These are phyloP conservation scores for Pterois miles DNA, from an alignment of 2,797 vertebrate genomes.

Conservation along the genomic window DNA sequence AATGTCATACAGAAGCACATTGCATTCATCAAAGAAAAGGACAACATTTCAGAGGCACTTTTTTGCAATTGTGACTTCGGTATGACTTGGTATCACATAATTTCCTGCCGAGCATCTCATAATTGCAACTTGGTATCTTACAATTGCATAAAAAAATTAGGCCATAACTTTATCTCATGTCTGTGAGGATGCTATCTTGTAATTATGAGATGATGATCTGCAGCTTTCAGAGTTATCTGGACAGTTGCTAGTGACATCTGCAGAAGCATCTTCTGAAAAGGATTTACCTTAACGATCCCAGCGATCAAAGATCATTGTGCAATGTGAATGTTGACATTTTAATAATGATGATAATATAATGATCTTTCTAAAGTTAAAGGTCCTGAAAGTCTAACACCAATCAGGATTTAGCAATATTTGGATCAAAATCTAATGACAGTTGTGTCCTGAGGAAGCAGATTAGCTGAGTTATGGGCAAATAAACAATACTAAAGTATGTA, in stretches of 20 bases:
- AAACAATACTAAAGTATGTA: not conserved
- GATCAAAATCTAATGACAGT: not conserved
- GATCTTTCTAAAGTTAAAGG: not conserved
- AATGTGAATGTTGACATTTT: not conserved
- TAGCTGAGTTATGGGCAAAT: not conserved
- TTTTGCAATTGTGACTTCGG: not conserved
- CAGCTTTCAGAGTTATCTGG: not conserved
- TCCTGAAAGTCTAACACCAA: not conserved
- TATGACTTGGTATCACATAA: not conserved
- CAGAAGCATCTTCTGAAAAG: not conserved
- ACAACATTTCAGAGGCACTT: not conserved
- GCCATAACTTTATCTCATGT: not conserved
- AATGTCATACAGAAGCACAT: not conserved
- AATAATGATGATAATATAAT: not conserved
- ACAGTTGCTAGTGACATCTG: not conserved
- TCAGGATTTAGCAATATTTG: no score
- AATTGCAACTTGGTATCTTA: not conserved
- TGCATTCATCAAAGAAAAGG: not conserved
- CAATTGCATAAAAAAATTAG: not conserved
- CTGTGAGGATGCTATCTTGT: not conserved
- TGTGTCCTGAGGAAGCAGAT: not conserved
- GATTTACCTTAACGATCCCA: not conserved
- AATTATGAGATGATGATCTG: not conserved
- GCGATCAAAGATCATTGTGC: not conserved
- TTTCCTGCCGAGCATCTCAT: not conserved